Evolutionary conservation across 2,797 vertebrate species (phyloP), one percentile per base, ranked within the genome.

Genomic region (Peromyscus attwateri): DNA sequence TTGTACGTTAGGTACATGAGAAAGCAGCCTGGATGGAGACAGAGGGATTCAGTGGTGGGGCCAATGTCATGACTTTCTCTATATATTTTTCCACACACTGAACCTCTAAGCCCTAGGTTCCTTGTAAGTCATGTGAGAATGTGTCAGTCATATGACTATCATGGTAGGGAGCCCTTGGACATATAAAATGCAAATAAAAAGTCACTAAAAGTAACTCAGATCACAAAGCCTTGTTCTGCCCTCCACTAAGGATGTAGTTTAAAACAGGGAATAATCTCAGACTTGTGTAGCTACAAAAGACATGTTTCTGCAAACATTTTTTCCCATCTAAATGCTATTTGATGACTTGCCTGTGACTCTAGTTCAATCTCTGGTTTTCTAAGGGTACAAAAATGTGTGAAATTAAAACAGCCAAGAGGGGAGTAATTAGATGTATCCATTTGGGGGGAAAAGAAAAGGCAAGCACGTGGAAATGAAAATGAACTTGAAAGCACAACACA

Each of bases 341-440:
- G 85, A 96, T 97, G 90, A 96, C 90, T 94, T 96, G 9, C 93
- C 66, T 91, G 73, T 95, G 95, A 97, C 95, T 82, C 31, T 70
- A 94, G 90, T 85, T 25, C 68, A 89, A 92, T 97, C 91, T 94
- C 52, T 96, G 88, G 49, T 87, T 93, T 96, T 82, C 95, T 94
- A 96, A 92, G 64, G 90, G 81, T 93, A 95, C 88, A 95, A 96
- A 97, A 97, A 96, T 92, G 95, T 96, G 95, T 92, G 80, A 96
- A 96, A 96, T 98, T 95, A 95, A 97, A 96, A 96, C 57, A 91
- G 82, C 90, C 8, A 43, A 87, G 85, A 95, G 95, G 90, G 96
- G 85, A 95, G 64, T 96, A 96, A 96, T 97, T 95, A 85, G 88
- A 87, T 62, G 19, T 91, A 89, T 89, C 85, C 97, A 96, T 97